Base-by-base conservation (phyloP, 2,797 vertebrate genomes). In the Gila robusta region DNA sequence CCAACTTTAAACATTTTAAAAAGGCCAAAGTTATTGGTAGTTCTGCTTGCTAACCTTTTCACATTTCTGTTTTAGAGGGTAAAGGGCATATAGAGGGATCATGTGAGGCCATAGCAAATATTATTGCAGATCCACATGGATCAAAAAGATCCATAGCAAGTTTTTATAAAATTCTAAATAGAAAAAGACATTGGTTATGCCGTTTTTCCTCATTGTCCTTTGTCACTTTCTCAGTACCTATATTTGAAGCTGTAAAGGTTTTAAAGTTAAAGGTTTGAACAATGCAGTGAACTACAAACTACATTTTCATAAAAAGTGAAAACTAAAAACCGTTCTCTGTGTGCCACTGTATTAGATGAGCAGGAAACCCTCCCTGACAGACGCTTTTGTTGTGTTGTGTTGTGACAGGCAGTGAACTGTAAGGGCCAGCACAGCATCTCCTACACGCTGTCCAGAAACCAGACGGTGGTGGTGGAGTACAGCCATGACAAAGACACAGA, bases 391-490 rank as follows among this genome's bases (percentile, higher is more conserved):
- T 90, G 39, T 89, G 81, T 87, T 90, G 37, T 89, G 91, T 19
- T 86, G 54, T 95, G 93, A 83, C 93, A 99, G 98, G 97, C 97
- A 0, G 96, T 99, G 93, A 98, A 96, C 96, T 97, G 96, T 89
- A 99, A 97, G 96, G 97, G 98, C 89, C 98, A 98, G 88, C 98
- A 99, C 95, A 99, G 98, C 82, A 97, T 99, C 94, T 99, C 98
- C 81, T 99, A 97, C 92, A 99, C 98, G 0, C 94, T 99, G 71
- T 99, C 98, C 89, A 96, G 98, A 92, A 98, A 96, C 94, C 98
- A 99, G 93, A 99, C 98, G 0, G 98, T 99, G 79, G 97, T 99
- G 88, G 98, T 99, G 90, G 98, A 99, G 90, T 99, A 99, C 92
- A 95, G 97, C 85, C 97, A 99, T 44, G 98, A 99, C 73, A 98